Percentiles rank a stretch among this genome's conserved stretches.
Conservation (phyloP, 2,113 vertebrate species). For the Addax nasomaculatus region DNA sequence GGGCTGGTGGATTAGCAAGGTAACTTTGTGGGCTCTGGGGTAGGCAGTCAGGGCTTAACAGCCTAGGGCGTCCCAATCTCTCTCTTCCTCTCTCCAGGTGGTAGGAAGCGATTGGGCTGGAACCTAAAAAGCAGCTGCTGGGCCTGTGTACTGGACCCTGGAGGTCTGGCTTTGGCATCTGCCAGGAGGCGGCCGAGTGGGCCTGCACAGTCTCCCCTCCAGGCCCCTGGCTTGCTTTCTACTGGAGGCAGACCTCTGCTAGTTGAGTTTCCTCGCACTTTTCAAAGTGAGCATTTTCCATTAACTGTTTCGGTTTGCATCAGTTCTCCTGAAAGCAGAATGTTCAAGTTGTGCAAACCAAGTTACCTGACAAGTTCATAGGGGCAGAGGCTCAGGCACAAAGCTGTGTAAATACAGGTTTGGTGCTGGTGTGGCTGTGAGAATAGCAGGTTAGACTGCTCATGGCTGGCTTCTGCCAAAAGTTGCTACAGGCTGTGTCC, state of each 20-base stretch:
- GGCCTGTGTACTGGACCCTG: not conserved
- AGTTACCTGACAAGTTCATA: not conserved
- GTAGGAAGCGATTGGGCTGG: not conserved
- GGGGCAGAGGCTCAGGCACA: not conserved
- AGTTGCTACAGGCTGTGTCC: not conserved
- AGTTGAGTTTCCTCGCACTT: not conserved
- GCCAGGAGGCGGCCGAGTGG: accelerated
- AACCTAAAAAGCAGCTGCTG: not conserved
- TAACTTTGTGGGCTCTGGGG: not conserved
- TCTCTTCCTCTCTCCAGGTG: not conserved
- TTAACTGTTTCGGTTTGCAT: not conserved
- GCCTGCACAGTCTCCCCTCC: not conserved
- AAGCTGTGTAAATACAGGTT: not conserved
- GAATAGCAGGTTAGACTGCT: accelerated
- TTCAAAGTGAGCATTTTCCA: not conserved
- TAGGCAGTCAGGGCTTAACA: not conserved
- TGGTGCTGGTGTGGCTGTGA: accelerated
- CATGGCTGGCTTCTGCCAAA: accelerated
- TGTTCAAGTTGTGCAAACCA: not conserved
- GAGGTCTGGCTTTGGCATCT: not conserved
- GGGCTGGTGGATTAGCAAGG: not conserved
- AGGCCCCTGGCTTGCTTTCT: not conserved
- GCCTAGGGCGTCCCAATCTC: not conserved
- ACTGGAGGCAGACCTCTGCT: not conserved
- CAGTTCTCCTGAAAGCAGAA: not conserved